phyloP scores from a whole-genome alignment of 1,140 invertebrate species.

The Caerostris darwini region DNA sequence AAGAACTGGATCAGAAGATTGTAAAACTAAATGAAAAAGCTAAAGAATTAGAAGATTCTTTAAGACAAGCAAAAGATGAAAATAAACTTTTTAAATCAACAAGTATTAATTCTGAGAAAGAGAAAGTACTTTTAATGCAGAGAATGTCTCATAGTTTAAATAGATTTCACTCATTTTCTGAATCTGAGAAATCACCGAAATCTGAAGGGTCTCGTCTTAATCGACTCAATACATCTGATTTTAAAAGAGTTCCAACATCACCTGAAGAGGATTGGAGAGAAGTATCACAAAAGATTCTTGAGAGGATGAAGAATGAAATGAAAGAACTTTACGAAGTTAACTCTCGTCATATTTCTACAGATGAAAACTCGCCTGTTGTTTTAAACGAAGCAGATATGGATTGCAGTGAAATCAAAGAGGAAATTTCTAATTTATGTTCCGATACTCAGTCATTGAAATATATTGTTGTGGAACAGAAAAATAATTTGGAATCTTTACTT shows the following conservation, averaged over 20 bases:
- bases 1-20: slow-evolving; percentile 47
- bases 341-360: neutral
- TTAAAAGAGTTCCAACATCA: neutral
- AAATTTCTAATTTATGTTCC: slow-evolving; percentile 11
- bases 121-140: neutral
- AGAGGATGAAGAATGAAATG: slow-evolving; percentile 69
- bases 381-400: neutral
- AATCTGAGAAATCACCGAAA: neutral
- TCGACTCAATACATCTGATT: neutral
- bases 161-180: slow-evolving; percentile 59
- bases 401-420: slow-evolving; percentile 21
- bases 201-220: neutral
- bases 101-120: neutral
- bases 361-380: neutral
- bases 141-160: slow-evolving; percentile 21
- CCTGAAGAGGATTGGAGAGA: slow-evolving; percentile 41
- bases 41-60: slow-evolving; percentile 52
- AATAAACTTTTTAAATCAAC: slow-evolving; percentile 30
- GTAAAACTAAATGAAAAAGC: slow-evolving; percentile 27
- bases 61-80: slow-evolving; percentile 50
- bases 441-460: slow-evolving; percentile 43
- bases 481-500: slow-evolving; percentile 8
- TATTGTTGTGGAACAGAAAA: slow-evolving; percentile 24
- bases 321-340: slow-evolving; percentile 58
- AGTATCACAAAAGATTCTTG: slow-evolving; percentile 60